phyloP scores from a whole-genome alignment of 2,797 vertebrate species.

The Semaprochilodus insignis region DNA sequence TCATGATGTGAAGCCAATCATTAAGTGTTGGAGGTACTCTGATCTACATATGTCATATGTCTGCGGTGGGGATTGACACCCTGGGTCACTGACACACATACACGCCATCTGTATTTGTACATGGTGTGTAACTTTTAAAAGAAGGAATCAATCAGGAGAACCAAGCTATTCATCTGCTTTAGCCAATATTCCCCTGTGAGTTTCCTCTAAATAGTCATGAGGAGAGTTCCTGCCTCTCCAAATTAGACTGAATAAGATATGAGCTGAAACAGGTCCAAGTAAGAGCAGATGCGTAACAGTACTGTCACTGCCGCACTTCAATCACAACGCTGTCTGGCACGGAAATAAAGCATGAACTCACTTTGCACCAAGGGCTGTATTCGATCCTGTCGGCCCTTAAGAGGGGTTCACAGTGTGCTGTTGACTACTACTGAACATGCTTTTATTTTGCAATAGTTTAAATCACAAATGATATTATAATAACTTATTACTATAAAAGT shows the following conservation, averaged over 20 bases:
- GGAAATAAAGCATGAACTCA: not conserved
- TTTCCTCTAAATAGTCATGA: not conserved
- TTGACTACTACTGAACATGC: no score
- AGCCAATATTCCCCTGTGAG: not conserved
- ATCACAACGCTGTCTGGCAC: constrained; percentile 9
- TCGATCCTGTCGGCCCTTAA: not conserved
- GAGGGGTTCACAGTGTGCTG: not conserved
- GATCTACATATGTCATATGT: not conserved
- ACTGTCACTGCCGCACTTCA: constrained; percentile 1
- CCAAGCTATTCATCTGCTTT: not conserved
- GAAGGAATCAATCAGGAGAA: not conserved
- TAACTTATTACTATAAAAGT: no score
- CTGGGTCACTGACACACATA: not conserved
- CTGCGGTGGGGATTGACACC: not conserved
- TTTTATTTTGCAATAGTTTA: no score
- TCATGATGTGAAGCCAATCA: not conserved
- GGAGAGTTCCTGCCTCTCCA: not conserved
- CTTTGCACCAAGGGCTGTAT: no score
- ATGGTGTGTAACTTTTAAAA: not conserved
- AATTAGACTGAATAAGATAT: constrained; percentile 17
- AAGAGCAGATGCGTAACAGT: constrained; percentile 19
- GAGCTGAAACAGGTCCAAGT: constrained; percentile 26
- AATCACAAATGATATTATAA: no score
- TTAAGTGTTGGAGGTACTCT: not conserved
- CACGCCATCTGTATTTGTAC: not conserved